Conservation (phyloP, 2,113 vertebrate species). For the Amblyopsis rosae region DNA sequence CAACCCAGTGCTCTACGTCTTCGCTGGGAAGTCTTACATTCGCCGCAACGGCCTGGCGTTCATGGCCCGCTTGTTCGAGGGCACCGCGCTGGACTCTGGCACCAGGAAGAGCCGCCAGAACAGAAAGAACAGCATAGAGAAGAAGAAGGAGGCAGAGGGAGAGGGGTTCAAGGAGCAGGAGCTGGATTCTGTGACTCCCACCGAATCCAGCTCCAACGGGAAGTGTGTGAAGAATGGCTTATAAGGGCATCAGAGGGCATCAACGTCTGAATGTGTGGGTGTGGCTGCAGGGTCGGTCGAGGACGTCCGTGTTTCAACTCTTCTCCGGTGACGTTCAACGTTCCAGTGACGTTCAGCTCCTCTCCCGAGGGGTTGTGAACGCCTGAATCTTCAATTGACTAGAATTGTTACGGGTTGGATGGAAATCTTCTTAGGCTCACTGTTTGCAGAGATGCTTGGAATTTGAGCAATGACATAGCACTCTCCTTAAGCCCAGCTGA, state of each 20-base stretch:
- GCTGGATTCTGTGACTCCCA: slow-evolving; percentile 12
- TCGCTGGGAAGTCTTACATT: slow-evolving; percentile 78
- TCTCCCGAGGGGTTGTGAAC: not conserved
- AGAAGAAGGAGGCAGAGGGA: slow-evolving; percentile 50
- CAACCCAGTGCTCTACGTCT: slow-evolving; percentile 78
- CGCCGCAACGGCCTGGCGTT: slow-evolving; percentile 70
- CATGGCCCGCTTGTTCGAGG: slow-evolving; percentile 80
- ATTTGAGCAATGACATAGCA: too few relatives aligned
- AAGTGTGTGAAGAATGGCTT: slow-evolving; percentile 34
- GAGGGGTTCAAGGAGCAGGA: slow-evolving; percentile 56
- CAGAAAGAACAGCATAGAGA: slow-evolving; percentile 72
- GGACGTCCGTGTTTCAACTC: not conserved
- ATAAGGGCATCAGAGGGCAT: not conserved
- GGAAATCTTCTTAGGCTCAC: too few relatives aligned
- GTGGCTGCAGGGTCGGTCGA: not conserved
- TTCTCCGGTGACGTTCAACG: not conserved
- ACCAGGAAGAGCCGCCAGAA: slow-evolving; percentile 61
- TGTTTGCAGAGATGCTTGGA: too few relatives aligned
- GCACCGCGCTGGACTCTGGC: slow-evolving; percentile 53
- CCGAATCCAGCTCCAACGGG: slow-evolving; percentile 26
- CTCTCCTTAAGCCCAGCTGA: too few relatives aligned
- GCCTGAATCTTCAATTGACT: too few relatives aligned
- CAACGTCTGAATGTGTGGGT: not conserved
- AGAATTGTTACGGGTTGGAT: too few relatives aligned
- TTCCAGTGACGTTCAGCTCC: too few relatives aligned